Base-by-base conservation (phyloP, 2,888 invertebrate species). In the Coelinius sp. region DNA sequence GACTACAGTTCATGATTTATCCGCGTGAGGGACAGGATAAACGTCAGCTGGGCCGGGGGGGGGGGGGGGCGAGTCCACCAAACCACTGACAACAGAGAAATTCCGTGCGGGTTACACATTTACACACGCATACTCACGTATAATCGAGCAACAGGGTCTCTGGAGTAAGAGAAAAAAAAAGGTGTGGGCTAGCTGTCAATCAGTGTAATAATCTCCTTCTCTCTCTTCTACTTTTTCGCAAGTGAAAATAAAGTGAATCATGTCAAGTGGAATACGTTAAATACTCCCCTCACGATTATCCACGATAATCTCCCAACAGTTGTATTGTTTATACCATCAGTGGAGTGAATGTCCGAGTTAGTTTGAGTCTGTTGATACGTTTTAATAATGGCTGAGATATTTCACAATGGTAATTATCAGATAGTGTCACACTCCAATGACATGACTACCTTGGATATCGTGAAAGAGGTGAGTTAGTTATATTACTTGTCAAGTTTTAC, bases 321-420 rank as follows among this genome's bases (percentile, higher is more conserved):
- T 10, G 38, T 8, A 38, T 6, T 38, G 6, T 38, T 38, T 38
- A 38, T 38, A 2, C 38, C 10, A 10, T 10, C n/a, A 41, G 41
- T 41, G 41, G 27, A 25, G 14, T 44, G 44, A 38, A 41, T 62
- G 31, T 20, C 17, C 31, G 7, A 17, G 62, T 22, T 12, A 38
- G 35, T 63, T 38, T 20, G 22, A n/a, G n/a, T n/a, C n/a, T n/a
- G 22, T 17, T 38, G 17, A 17, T 63, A 22, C 24, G 6, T 8
- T n/a, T n/a, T 14, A 68, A 68, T 27, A 31, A 68, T 68, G 62
- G 62, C 59, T 22, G 59, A 49, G 64, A 77, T 84, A 52, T 83
- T 85, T 76, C 83, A 83, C 67, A 87, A 87, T 81, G 87, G 86
- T 35, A 86, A 87, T 80, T 81, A 82, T 70, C 79, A 81, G 53